Conservation (phyloP, 2,113 vertebrate species). For the Lethenteron camtschaticum region DNA sequence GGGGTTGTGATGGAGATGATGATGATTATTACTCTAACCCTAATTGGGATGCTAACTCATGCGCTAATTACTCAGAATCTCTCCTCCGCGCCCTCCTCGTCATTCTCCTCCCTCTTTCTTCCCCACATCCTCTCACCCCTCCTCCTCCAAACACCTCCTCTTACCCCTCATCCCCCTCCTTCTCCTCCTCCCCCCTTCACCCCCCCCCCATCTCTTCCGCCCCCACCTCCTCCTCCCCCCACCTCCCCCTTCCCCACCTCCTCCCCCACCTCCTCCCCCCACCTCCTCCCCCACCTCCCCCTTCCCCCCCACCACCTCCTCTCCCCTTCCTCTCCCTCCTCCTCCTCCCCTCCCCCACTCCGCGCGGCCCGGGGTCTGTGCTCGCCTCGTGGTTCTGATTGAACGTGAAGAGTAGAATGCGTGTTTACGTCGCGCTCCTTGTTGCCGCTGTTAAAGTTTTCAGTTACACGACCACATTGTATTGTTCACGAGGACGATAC, state of each 20-base stretch:
- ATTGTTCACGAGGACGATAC: no score
- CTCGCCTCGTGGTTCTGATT: no score
- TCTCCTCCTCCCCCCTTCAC: background rate
- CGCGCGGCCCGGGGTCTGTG: background rate
- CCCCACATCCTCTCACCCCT: background rate
- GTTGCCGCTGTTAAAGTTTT: no score
- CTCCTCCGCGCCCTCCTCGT: background rate
- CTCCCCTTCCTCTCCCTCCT: background rate
- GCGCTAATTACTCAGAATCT: background rate
- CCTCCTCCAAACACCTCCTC: background rate
- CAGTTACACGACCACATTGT: no score
- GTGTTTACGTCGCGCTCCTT: no score
- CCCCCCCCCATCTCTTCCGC: background rate
- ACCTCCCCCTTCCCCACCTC: background rate
- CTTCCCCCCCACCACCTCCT: background rate
- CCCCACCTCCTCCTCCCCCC: background rate
- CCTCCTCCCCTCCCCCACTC: background rate
- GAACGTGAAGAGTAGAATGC: no score
- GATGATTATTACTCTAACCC: no score
- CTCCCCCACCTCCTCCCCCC: background rate
- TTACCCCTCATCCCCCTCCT: background rate
- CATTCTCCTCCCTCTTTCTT: background rate
- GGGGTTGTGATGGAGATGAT: no score
- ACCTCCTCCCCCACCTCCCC: background rate
- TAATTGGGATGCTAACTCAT: no score